Evolutionary conservation across 1,140 invertebrate genomes (phyloP), one percentile per base, ranked within the genome.

Genomic region (Rhyzopertha dominica): DNA sequence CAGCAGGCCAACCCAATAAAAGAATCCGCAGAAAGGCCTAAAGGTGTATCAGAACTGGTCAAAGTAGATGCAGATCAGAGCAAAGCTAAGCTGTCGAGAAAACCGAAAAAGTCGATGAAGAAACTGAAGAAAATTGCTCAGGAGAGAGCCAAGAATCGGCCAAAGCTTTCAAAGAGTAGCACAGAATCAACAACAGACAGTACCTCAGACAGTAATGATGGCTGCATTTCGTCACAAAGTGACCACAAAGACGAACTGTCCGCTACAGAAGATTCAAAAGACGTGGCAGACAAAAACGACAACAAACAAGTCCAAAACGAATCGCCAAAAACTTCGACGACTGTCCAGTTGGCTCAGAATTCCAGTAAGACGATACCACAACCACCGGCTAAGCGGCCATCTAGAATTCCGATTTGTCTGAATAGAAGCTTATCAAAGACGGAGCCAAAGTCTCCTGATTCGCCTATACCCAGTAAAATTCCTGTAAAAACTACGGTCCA

Each of bases 351-450:
- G 18, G 37, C 59, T n/a, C 61, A 62, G 56, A 58, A 58, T 42
- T n/a, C n/a, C n/a, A n/a, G n/a, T n/a, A n/a, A 49, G 52, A 24
- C 50, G 56, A 57, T n/a, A 55, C 25, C 1, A 51, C 46, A 37
- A 43, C 59, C 28, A 25, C 24, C 42, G 30, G 30, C 36, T 14
- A 60, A 51, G 36, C 47, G 43, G 46, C 53, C 53, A 26, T 66
- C 63, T 3, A 63, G 49, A 51, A 66, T 66, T 39, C 64, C 64
- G 24, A 50, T 66, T 34, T 55, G 56, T 4, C 25, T 56, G 23
- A 58, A 65, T 42, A 57, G 49, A 37, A 61, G 55, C 5, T 43
- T 61, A 9, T 49, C 47, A 1, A 54, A 51, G 26, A 32, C 18
- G n/a, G 54, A 51, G 19, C 23, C 40, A 20, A 61, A 57, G 40